Conservation (phyloP, 2,888 invertebrate genomes). For the Timandra comae region DNA sequence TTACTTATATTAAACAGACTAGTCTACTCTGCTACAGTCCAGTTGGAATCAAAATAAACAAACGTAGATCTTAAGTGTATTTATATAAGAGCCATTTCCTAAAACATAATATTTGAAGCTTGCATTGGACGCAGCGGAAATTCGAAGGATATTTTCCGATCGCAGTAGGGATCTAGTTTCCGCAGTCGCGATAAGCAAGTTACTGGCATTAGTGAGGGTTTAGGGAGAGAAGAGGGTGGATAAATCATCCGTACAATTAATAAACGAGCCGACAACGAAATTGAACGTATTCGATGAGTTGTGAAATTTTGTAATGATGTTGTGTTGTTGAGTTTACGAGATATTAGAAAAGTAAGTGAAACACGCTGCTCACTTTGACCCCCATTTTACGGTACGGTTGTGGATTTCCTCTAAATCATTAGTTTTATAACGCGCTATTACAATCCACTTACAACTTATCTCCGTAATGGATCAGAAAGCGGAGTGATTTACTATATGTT, state of each 20-base stretch:
- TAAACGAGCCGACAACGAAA: conserved; percentile 55
- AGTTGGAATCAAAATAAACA: neutral
- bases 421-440: too few species aligned
- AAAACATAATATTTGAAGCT: conserved; percentile 17
- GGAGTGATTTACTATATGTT: too few species aligned
- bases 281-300: conserved; percentile 53
- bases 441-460: too few species aligned
- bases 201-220: conserved; percentile 51
- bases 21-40: neutral
- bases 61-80: neutral
- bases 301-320: conserved; percentile 36
- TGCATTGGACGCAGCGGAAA: conserved; percentile 39
- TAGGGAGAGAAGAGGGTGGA: conserved; percentile 17
- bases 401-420: too few species aligned
- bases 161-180: conserved; percentile 61
- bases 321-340: too few species aligned
- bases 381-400: too few species aligned
- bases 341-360: too few species aligned
- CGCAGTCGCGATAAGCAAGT: conserved; percentile 62
- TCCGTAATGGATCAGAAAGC: too few species aligned
- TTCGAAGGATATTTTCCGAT: conserved; percentile 59
- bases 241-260: conserved; percentile 56
- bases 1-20: too few species aligned
- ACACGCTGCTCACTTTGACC: too few species aligned
- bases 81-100: conserved; percentile 1